Percentiles rank a stretch among this genome's conserved stretches.
Evolutionary conservation across 1,140 invertebrate genomes (phyloP).

Genomic region (Diorhabda elongata): DNA sequence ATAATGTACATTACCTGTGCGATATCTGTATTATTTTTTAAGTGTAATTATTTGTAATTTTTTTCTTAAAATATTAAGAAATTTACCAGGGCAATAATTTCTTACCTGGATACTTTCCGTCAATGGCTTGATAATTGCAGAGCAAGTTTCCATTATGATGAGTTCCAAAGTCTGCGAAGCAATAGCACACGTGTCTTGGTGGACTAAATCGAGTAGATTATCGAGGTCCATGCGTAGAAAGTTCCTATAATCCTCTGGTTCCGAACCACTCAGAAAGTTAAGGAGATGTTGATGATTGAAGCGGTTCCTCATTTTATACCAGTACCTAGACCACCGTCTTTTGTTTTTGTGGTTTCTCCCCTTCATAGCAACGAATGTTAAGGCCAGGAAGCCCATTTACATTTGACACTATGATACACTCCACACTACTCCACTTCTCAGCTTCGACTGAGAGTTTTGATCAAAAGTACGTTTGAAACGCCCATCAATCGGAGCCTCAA

Average conservation of each 20-base stretch:
- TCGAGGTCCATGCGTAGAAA: constrained; percentile 1
- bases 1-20: no score
- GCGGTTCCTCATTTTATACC: constrained; percentile 14
- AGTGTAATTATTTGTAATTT: background rate
- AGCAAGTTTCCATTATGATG: constrained; percentile 11
- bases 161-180: constrained; percentile 5
- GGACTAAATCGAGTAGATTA: background rate
- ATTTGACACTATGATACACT: background rate
- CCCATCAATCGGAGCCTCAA: no score
- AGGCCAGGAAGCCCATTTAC: background rate
- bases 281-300: constrained; percentile 14
- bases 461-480: no score
- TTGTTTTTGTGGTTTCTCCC: background rate
- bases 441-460: no score
- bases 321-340: constrained; percentile 12
- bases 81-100: background rate
- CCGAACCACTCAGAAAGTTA: constrained; percentile 2
- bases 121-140: constrained; percentile 4
- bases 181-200: constrained; percentile 1
- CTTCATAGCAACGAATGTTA: background rate
- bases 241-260: constrained; percentile 26
- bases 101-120: background rate
- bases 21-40: background rate
- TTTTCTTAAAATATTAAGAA: background rate
- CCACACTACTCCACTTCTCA: no score